Evolutionary conservation across 2,797 vertebrate genomes (phyloP), one percentile per base, ranked within the genome.

Genomic region (Phalanger gymnotis): DNA sequence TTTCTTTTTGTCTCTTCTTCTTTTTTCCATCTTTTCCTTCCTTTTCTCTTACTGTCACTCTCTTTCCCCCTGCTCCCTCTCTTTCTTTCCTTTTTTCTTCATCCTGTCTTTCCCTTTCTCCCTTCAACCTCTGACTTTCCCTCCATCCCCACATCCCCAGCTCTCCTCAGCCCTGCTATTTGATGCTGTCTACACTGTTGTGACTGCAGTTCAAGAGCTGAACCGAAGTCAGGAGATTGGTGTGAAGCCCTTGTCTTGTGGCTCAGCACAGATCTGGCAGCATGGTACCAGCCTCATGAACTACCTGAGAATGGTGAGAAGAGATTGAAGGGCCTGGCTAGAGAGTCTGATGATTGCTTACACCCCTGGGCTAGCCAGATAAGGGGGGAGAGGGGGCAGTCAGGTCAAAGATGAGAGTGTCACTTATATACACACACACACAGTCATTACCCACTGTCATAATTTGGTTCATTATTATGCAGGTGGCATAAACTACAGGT

Each of bases 241-340:
- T 0, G 99, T 99, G 96, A 99, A 99, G 97, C 99, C 99, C 96
- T 99, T 99, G 97, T 99, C 99, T 97, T 99, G 99, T 53, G 99
- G 99, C 97, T 99, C 99, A 0, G 99, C 99, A 53, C 99, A 99
- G 98, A 99, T 99, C 98, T 99, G 99, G 99, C 99, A 99, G 98
- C 99, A 99, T 0, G 99, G 99, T 96, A 99, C 99, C 98, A 99
- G 99, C 98, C 99, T 99, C 97, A 99, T 99, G 99, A 99, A 99
- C 98, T 99, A 99, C 98, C 99, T 99, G 98, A 99, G 99, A 98
- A 99, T 99, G 99, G 99, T 99, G 99, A 99, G 99, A 93, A 97
- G 95, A 54, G 52, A 90, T 97, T 93, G 97, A n/a, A 97, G 97
- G 92, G 92, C 61, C 81, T 30, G 53, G 91, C 1, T 55, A 90